Conservation (phyloP, 2,113 vertebrate genomes). For the Lamprotornis superbus region DNA sequence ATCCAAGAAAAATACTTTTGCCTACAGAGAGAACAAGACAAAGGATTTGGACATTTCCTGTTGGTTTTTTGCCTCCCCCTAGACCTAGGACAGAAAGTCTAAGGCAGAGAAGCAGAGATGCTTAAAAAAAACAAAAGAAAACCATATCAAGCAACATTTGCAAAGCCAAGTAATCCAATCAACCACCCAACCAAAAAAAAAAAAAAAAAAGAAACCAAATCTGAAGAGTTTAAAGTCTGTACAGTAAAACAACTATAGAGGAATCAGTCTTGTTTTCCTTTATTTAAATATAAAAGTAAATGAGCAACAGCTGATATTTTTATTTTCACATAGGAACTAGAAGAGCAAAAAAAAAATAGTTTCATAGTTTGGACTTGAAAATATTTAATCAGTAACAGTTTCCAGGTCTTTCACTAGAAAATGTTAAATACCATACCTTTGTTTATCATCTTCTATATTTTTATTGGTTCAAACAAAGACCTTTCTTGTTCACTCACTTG, state of each 20-base stretch:
- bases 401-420: background rate
- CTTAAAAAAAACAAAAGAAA: background rate
- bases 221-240: background rate
- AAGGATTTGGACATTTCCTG: background rate
- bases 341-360: background rate
- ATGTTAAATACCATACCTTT: background rate
- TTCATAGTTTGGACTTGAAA: background rate
- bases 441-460: background rate
- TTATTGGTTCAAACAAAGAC: background rate
- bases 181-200: background rate
- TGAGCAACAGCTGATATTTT: background rate
- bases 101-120: background rate
- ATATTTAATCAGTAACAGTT: background rate
- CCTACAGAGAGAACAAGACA: background rate
- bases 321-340: background rate
- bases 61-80: background rate
- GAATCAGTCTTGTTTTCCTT: background rate
- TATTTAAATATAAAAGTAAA: background rate
- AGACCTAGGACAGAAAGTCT: background rate
- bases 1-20: background rate
- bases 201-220: background rate
- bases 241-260: background rate
- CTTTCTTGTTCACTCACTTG: rapidly evolving
- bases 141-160: too few species aligned
- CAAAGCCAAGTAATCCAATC: background rate